These are phyloP conservation scores for Cantharis rufa DNA, from an alignment of 2,888 invertebrate genomes.

Conservation along the genomic window DNA sequence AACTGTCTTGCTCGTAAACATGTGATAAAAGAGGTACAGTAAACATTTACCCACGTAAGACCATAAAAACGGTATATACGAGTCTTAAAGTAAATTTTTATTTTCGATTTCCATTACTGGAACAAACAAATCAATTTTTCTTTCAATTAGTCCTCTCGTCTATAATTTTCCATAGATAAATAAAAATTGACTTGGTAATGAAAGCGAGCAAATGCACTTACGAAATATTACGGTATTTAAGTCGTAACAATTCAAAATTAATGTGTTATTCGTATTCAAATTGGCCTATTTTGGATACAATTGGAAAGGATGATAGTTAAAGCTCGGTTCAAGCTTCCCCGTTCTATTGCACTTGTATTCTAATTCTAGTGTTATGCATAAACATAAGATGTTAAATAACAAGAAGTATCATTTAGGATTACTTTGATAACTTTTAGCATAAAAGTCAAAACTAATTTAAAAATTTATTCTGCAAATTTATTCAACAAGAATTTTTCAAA, in stretches of 20 bases:
- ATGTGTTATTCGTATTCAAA: constrained; percentile 48
- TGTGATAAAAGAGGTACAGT: constrained; percentile 25
- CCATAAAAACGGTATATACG: constrained; percentile 4
- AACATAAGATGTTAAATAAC: constrained; percentile 33
- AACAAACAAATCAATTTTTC: not conserved
- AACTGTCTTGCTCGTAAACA: constrained; percentile 29
- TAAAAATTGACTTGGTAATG: constrained; percentile 1
- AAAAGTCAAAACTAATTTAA: not conserved
- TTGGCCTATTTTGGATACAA: constrained; percentile 42
- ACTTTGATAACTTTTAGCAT: constrained; percentile 1
- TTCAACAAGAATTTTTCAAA: not conserved
- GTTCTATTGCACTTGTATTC: constrained; percentile 39
- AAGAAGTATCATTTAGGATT: constrained; percentile 9
- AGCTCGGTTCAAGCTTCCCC: constrained; percentile 37
- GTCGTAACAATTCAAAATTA: constrained; percentile 42
- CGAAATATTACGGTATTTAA: constrained; percentile 36
- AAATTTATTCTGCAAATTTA: not conserved
- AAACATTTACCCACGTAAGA: constrained; percentile 21
- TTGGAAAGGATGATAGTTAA: constrained; percentile 37
- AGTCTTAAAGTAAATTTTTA: constrained; percentile 19
- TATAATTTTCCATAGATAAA: not conserved
- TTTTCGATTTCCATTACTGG: constrained; percentile 11
- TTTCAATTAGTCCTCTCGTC: not conserved
- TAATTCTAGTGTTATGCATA: constrained; percentile 38
- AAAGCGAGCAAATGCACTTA: not conserved